These are phyloP conservation scores for Falco biarmicus DNA, from an alignment of 2,797 vertebrate genomes.

Conservation along the genomic window DNA sequence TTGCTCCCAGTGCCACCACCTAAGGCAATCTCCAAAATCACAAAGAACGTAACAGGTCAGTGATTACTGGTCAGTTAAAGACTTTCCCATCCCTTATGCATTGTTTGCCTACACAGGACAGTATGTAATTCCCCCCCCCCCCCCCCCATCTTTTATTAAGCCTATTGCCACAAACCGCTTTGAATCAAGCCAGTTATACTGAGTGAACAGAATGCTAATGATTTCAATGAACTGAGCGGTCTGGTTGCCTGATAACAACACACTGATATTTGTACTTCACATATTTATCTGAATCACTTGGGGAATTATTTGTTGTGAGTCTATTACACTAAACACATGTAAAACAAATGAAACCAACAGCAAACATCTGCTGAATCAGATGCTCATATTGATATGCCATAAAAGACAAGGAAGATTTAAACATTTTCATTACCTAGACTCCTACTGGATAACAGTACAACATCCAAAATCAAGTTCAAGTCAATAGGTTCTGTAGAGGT, in stretches of 20 bases:
- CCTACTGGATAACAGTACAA: neutral
- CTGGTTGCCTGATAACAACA: neutral
- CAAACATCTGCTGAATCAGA: conserved; percentile 20
- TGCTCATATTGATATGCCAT: neutral
- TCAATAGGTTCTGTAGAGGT: neutral
- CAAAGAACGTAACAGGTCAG: conserved; percentile 77
- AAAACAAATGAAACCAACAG: conserved; percentile 11
- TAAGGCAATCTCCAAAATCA: conserved; percentile 75
- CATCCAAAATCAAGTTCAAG: neutral
- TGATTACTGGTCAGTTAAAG: neutral
- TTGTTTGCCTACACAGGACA: neutral
- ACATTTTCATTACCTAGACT: neutral
- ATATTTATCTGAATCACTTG: neutral
- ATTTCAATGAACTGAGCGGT: neutral
- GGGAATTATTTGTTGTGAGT: neutral
- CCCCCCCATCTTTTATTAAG: neutral
- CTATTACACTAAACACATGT: neutral
- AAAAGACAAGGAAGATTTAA: neutral
- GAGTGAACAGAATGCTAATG: neutral
- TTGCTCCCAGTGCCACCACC: conserved; percentile 76
- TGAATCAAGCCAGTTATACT: neutral
- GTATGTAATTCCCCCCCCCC: neutral
- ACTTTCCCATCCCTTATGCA: neutral
- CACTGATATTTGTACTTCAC: neutral
- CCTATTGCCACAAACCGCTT: neutral